Percentiles rank a stretch among this genome's conserved stretches.
Conservation (phyloP, 2,797 vertebrate genomes). For the Periophthalmus magnuspinnatus region DNA sequence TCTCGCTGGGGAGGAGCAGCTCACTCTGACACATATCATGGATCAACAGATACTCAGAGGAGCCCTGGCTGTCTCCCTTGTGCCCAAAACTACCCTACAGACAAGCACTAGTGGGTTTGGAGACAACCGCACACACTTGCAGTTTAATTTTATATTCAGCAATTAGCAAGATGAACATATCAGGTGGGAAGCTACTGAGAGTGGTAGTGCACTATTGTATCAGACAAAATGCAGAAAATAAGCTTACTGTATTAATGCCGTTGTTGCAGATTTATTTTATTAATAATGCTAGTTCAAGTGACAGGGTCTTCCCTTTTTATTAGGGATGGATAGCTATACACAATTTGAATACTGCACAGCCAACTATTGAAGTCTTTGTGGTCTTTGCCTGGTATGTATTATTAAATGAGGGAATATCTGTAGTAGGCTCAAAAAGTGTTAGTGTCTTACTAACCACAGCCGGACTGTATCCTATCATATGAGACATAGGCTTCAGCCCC, state of each 20-base stretch:
- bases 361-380: neutral
- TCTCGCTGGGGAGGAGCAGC: slow-evolving; percentile 53
- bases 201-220: neutral
- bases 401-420: neutral
- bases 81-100: slow-evolving; percentile 26
- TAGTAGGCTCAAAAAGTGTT: neutral
- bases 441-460: neutral
- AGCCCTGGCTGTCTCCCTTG: slow-evolving; percentile 23
- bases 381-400: neutral
- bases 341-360: neutral
- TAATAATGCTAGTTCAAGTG: neutral
- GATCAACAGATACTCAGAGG: slow-evolving; percentile 44
- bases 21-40: slow-evolving; percentile 52
- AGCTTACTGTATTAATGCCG: neutral
- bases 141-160: slow-evolving; percentile 8
- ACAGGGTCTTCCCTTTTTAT: neutral
- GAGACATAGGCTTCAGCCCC: neutral
- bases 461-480: neutral
- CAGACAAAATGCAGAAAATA: neutral
- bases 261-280: neutral
- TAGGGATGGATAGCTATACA: neutral
- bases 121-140: slow-evolving; percentile 12
- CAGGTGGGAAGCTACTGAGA: too few species aligned
- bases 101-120: slow-evolving; percentile 21
- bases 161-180: slow-evolving; percentile 4